Conservation (phyloP, 2,797 vertebrate species). For the Hemitrygon akajei region DNA sequence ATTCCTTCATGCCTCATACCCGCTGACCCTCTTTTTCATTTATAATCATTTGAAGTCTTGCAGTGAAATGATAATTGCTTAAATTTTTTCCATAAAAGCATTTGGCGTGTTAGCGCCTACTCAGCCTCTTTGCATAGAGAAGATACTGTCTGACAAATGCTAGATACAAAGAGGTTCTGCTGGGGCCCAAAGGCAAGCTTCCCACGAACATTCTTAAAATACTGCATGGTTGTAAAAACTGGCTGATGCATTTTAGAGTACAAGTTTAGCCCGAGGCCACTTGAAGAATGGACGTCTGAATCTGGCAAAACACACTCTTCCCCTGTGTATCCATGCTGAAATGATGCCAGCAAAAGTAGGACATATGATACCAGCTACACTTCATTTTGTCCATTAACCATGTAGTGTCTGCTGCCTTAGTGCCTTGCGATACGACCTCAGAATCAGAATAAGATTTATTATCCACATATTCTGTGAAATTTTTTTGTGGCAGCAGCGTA, state of each 20-base stretch:
- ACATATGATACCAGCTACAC: slow-evolving; percentile 32
- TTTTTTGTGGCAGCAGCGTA: too few relatives aligned
- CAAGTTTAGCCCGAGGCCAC: slow-evolving; percentile 29
- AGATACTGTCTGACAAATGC: slow-evolving; percentile 37
- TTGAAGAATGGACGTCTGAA: slow-evolving; percentile 21
- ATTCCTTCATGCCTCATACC: slow-evolving; percentile 31
- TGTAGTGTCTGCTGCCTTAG: not conserved
- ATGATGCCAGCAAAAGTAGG: slow-evolving; percentile 19
- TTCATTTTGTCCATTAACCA: slow-evolving; percentile 26
- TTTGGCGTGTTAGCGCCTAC: slow-evolving; percentile 28
- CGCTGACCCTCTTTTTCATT: slow-evolving; percentile 21
- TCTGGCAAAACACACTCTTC: slow-evolving; percentile 30
- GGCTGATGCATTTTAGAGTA: slow-evolving; percentile 33
- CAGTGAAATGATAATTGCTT: slow-evolving; percentile 32
- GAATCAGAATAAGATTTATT: too few relatives aligned
- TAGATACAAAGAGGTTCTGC: slow-evolving; percentile 27
- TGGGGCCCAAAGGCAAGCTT: slow-evolving; percentile 20
- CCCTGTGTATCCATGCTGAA: slow-evolving; percentile 23
- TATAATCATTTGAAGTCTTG: slow-evolving; percentile 24
- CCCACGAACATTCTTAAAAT: slow-evolving; percentile 37
- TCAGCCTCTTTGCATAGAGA: slow-evolving; percentile 18
- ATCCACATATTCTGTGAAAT: too few relatives aligned
- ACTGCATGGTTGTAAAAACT: slow-evolving; percentile 37
- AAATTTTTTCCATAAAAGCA: slow-evolving; percentile 30
- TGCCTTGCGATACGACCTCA: not conserved